Evolutionary conservation across 1,140 invertebrate genomes (phyloP), one percentile per base, ranked within the genome.

Genomic region (Dinothrombium tinctorium): DNA sequence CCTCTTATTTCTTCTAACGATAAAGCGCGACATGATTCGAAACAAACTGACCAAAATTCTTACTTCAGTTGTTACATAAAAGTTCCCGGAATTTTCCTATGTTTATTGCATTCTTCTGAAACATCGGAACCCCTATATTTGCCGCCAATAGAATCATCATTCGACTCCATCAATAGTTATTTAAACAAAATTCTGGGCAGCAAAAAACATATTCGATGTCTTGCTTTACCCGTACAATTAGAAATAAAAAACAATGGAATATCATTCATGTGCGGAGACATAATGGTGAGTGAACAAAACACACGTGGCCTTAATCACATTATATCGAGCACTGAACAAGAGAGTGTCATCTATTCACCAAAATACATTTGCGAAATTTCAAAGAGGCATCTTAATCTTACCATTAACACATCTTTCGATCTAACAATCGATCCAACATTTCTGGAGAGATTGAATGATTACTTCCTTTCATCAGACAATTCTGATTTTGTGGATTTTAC

Each of bases 41-140:
- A 22, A 12, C 14, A 23, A 33, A 26, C 14, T 7, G 17, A 22
- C 12, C 37, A 6, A 39, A 20, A n/a, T 9, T 6, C 25, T 29
- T 29, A n/a, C n/a, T 39, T 41, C 21, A 20, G 22, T 25, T 45
- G 35, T 40, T 12, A 42, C 11, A 21, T 47, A 12, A 47, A 46
- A 39, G 8, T 47, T n/a, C 46, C 46, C 8, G 46, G 46, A 11
- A 23, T 47, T 7, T 15, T 22, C 6, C 8, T 47, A 7, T 47
- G 46, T 33, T 17, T 47, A 11, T n/a, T 47, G 4, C 19, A 44
- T 14, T 4, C 5, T 8, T 7, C 32, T 22, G 36, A 40, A 35
- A 14, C 25, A 7, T 15, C 35, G 28, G 37, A 36, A 23, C 1
- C 14, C 4, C 41, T 44, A 14, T 11, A 33, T 29, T 36, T 22